Evolutionary conservation across 2,113 vertebrate species (phyloP), one percentile per base, ranked within the genome.

Genomic region (Neofelis nebulosa): DNA sequence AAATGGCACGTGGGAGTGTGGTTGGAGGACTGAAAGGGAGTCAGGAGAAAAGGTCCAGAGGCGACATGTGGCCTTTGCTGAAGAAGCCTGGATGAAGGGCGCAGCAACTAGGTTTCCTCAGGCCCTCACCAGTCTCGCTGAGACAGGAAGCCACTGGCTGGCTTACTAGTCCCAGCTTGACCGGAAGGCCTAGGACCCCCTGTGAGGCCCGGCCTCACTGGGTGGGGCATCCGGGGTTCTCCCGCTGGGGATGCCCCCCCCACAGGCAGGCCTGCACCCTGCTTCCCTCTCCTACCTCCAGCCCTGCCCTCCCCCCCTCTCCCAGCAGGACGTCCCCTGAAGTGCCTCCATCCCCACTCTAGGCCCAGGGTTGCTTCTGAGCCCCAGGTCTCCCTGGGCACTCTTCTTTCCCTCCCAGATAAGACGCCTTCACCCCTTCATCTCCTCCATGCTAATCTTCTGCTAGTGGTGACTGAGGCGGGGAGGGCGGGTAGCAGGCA

Each of bases 21-120:
- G 6, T 80, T 36, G 80, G 94, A 96, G 79, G 29, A 18, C 2
- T 0, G 3, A 65, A 21, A 31, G 61, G 27, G 27, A 79, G 27
- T 61, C 2, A 33, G 29, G 78, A 71, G 76, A 45, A 15, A 52
- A 74, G n/a, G 55, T n/a, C 95, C 78, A 97, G 96, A 97, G 95
- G 96, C 97, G 97, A 89, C 93, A 98, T 95, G 52, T 89, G 95
- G 96, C 85, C 2, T 41, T 80, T 38, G 89, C 95, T 95, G 92
- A 89, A 94, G 92, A 89, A 94, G 69, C 89, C 93, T 7, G 0
- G 78, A 79, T 71, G 89, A 91, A 97, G 41, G 76, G 55, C 48
- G 1, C 5, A 29, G 73, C 0, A 25, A 9, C 73, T 29, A 2
- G 41, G 0, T 41, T 76, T 76, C 73, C 73, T 76, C 38, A 29